Percentiles rank a stretch among this genome's conserved stretches.
phyloP scores from a whole-genome alignment of 2,888 invertebrate genomes.

The Seladonia tumulorum region DNA sequence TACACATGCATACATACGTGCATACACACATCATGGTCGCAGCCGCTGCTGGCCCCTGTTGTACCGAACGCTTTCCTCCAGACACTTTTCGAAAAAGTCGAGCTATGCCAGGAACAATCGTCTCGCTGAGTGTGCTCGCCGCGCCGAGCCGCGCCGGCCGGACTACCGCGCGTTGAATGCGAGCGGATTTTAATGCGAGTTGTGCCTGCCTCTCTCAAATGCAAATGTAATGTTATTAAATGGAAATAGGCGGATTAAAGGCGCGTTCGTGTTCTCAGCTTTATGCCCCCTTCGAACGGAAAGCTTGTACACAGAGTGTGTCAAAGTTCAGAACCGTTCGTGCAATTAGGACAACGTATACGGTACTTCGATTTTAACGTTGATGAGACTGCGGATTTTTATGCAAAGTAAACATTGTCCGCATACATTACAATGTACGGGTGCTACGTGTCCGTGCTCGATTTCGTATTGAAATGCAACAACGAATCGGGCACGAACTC shows the following conservation, averaged over 20 bases:
- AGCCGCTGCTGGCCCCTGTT: neutral
- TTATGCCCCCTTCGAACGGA: neutral
- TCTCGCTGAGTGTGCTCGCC: neutral
- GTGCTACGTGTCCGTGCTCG: too few species aligned
- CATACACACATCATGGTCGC: neutral
- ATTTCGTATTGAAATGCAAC: neutral
- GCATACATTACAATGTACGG: too few species aligned
- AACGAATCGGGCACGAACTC: too few species aligned
- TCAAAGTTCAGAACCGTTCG: neutral
- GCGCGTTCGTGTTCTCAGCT: neutral
- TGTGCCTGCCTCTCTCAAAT: neutral
- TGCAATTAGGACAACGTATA: neutral
- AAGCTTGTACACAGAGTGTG: neutral
- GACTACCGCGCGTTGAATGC: neutral
- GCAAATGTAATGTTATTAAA: neutral
- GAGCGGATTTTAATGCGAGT: constrained; percentile 3
- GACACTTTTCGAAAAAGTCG: neutral
- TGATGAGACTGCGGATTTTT: too few species aligned
- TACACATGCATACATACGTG: neutral
- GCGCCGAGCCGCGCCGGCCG: too few species aligned
- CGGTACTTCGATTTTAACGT: neutral
- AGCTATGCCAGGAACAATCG: neutral
- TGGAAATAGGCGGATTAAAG: constrained; percentile 2
- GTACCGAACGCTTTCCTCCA: neutral
- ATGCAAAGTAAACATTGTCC: too few species aligned